Base-by-base conservation (phyloP, 53 echinoderm and acorn worm genomes). In the Mesocentrotus franciscanus region DNA sequence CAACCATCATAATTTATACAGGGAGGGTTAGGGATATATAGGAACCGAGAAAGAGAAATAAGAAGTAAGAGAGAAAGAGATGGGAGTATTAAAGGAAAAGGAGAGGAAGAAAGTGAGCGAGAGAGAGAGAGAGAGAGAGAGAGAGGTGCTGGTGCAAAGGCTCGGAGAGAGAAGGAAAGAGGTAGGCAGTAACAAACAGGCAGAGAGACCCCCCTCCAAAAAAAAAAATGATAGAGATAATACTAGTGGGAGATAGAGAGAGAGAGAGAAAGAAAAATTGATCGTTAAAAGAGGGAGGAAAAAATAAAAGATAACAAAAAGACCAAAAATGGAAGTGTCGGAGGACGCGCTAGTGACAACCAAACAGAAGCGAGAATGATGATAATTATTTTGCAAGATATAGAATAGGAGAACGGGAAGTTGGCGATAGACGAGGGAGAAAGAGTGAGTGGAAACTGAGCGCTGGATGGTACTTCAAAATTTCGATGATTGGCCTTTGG, bases 401-500 rank as follows among this genome's bases (percentile, higher is more conserved):
- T 13, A 76, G 7, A 18, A 84, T 22, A 49, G 39, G 87, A 58
- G 87, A 58, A 87, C 34, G 87, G 87, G n/a, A 57, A 56, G 87
- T 2, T 39, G 20, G n/a, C 58, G 27, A 59, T 15, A 84, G 84
- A 49, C 49, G 33, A 84, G 84, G 84, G 24, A 84, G 84, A 84
- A 84, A 84, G 36, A 49, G 20, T 84, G 84, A 84, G 84, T 84
- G 84, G 84, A 58, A 87, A 58, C 58, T 87, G n/a, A 87, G 58
- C 56, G 58, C 27, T 87, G 11, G 87, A 58, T 87, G 87, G 87
- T 58, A 87, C 87, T 87, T 87, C n/a, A 87, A 87, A 57, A 87
- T 87, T 61, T 91, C 64, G 66, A 91, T 91, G 91, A 91, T 29
- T 66, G 20, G 91, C 91, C 91, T 61, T 64, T 36, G 91, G 91